These are phyloP conservation scores for Aphelinus atriplicis DNA, from an alignment of 1,140 invertebrate species.

Conservation along the genomic window DNA sequence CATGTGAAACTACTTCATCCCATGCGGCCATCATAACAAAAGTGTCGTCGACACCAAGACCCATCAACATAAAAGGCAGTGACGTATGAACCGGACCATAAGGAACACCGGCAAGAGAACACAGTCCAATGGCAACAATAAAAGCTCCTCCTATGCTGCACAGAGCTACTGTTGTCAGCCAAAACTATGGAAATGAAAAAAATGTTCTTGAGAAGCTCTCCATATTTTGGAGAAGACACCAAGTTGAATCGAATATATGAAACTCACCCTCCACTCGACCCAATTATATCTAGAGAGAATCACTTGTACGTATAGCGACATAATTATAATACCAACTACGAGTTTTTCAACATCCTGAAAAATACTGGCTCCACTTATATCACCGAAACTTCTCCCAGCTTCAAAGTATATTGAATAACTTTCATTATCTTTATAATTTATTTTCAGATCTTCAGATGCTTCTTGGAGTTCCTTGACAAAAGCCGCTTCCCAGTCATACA, in stretches of 20 bases:
- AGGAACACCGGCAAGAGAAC: constrained; percentile 76
- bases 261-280: constrained; percentile 75
- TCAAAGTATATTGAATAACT: constrained; percentile 69
- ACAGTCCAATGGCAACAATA: constrained; percentile 76
- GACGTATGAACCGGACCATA: constrained; percentile 86
- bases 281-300: constrained; percentile 80
- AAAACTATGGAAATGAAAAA: constrained; percentile 51
- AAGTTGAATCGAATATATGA: constrained; percentile 5
- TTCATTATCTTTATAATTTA: background rate
- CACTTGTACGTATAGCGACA: constrained; percentile 79
- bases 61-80: constrained; percentile 83
- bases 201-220: background rate
- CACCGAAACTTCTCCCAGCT: constrained; percentile 78
- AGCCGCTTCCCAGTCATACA: constrained; percentile 73
- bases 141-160: constrained; percentile 82
- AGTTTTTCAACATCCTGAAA: constrained; percentile 80
- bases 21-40: constrained; percentile 83
- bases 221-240: too few species aligned
- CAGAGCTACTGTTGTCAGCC: constrained; percentile 69
- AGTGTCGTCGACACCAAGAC: constrained; percentile 84
- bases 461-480: constrained; percentile 68
- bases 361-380: constrained; percentile 74
- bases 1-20: constrained; percentile 67
- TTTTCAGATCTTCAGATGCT: constrained; percentile 47
- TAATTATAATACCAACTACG: constrained; percentile 73